Percentiles rank a stretch among this genome's conserved stretches.
These are phyloP conservation scores for Centroberyx gerrardi DNA, from an alignment of 2,797 vertebrate species.

Conservation along the genomic window DNA sequence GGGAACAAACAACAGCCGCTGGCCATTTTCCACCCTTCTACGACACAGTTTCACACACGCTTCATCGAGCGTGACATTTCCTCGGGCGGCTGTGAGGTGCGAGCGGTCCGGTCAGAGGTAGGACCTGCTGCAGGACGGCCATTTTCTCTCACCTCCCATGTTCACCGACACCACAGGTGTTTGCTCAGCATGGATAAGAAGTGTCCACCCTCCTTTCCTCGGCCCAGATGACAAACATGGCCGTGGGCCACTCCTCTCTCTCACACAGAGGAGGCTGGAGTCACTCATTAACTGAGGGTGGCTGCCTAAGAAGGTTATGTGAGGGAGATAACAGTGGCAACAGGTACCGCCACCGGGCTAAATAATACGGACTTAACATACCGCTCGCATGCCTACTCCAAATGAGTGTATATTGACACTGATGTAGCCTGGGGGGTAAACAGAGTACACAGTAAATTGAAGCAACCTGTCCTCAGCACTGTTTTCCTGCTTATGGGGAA, in stretches of 20 bases:
- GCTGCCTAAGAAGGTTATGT: conserved; percentile 13
- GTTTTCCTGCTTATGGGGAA: not conserved
- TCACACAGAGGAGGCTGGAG: conserved; percentile 22
- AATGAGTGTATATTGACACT: not conserved
- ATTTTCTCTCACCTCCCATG: conserved; percentile 5
- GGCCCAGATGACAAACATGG: conserved; percentile 72
- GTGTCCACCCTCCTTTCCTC: conserved; percentile 48
- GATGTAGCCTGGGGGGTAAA: not conserved
- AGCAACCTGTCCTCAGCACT: not conserved
- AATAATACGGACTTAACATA: conserved; percentile 2
- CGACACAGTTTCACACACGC: not conserved
- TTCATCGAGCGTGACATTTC: conserved; percentile 15
- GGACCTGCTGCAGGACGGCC: not conserved
- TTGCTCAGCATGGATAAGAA: conserved; percentile 56
- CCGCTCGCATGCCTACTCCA: not conserved
- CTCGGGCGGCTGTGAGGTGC: not conserved
- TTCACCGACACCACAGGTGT: conserved; percentile 37
- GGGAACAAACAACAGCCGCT: conserved; percentile 7
- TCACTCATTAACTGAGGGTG: conserved; percentile 76
- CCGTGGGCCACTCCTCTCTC: conserved; percentile 37
- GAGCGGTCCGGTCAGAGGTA: not conserved
- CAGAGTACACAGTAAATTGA: not conserved
- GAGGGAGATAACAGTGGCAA: conserved; percentile 35
- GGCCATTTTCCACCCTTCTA: conserved; percentile 45
- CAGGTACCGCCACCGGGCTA: not conserved